These are phyloP conservation scores for Poeciliopsis presidionis DNA, from an alignment of 2,797 vertebrate genomes.

Conservation along the genomic window DNA sequence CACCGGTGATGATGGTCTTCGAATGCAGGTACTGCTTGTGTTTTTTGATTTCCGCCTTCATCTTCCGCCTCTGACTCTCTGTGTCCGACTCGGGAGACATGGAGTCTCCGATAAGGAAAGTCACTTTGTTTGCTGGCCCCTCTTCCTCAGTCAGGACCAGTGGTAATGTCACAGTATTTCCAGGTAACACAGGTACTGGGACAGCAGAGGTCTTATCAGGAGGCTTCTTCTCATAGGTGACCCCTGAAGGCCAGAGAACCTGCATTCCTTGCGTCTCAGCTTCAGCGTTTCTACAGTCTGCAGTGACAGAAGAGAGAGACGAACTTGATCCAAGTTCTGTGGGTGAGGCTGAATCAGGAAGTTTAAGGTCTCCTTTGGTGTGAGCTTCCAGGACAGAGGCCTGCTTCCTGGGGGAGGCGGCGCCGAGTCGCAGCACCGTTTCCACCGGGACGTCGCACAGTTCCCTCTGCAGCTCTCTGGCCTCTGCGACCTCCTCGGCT, in stretches of 20 bases:
- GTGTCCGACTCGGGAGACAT: constrained; percentile 98
- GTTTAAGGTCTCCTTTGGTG: constrained; percentile 31
- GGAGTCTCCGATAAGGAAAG: constrained; percentile 96
- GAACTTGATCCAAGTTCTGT: constrained; percentile 40
- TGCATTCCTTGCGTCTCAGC: constrained; percentile 52
- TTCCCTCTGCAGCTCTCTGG: constrained; percentile 64
- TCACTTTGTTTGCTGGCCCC: constrained; percentile 88
- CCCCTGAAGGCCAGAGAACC: constrained; percentile 67
- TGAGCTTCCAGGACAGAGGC: constrained; percentile 59
- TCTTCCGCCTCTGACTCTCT: constrained; percentile 86
- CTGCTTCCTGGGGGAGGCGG: constrained; percentile 72
- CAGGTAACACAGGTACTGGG: constrained; percentile 40
- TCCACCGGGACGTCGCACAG: constrained; percentile 82
- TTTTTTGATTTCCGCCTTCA: constrained; percentile 86
- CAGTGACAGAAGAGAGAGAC: constrained; percentile 16
- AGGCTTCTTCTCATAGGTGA: constrained; percentile 88
- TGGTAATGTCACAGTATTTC: constrained; percentile 29
- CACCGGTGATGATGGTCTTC: constrained; percentile 67
- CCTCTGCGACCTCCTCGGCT: constrained; percentile 36
- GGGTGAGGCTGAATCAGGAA: constrained; percentile 14
- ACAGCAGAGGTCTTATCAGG: constrained; percentile 85
- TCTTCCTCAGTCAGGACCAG: constrained; percentile 73
- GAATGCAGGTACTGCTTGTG: constrained; percentile 79
- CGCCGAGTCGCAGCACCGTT: constrained; percentile 79
- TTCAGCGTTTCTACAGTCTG: constrained; percentile 64